phyloP scores from a whole-genome alignment of 2,888 invertebrate species.

The Gortyna flavago region DNA sequence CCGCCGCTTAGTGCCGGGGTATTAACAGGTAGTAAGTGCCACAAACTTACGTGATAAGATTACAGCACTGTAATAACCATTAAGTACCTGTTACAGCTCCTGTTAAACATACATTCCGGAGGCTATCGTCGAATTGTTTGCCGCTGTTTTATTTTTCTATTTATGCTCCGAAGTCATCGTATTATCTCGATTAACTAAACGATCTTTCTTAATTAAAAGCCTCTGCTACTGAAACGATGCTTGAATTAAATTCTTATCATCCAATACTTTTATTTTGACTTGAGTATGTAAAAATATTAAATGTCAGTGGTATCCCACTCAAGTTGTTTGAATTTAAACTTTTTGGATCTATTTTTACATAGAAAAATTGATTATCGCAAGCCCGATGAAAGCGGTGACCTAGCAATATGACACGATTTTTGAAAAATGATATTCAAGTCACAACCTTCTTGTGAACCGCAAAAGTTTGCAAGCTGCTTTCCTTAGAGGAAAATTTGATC shows the following conservation, averaged over 20 bases:
- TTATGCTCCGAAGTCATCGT: conserved; percentile 28
- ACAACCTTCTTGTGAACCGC: background rate
- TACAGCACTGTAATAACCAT: conserved; percentile 47
- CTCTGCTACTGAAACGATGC: conserved; percentile 14
- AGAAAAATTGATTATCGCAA: conserved; percentile 6
- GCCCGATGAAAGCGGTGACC: conserved; percentile 2
- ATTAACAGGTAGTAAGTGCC: conserved; percentile 51
- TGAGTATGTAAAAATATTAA: conserved; percentile 10
- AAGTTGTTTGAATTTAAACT: background rate
- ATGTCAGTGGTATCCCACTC: conserved; percentile 11
- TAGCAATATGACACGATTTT: conserved; percentile 1
- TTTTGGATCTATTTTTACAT: background rate
- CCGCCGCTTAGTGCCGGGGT: conserved; percentile 33
- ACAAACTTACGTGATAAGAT: conserved; percentile 62
- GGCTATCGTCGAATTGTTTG: conserved; percentile 26
- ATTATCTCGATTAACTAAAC: conserved; percentile 43
- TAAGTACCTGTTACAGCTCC: conserved; percentile 41
- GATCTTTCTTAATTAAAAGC: conserved; percentile 43
- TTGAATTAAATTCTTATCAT: conserved; percentile 17
- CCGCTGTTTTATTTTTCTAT: conserved; percentile 24
- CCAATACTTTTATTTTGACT: background rate
- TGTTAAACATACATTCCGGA: conserved; percentile 41
- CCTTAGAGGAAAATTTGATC: background rate
- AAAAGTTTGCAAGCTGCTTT: background rate
- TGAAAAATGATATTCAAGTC: conserved; percentile 15